These are phyloP conservation scores for Drosophila pachea DNA, from an alignment of 1,140 invertebrate genomes.

Conservation along the genomic window DNA sequence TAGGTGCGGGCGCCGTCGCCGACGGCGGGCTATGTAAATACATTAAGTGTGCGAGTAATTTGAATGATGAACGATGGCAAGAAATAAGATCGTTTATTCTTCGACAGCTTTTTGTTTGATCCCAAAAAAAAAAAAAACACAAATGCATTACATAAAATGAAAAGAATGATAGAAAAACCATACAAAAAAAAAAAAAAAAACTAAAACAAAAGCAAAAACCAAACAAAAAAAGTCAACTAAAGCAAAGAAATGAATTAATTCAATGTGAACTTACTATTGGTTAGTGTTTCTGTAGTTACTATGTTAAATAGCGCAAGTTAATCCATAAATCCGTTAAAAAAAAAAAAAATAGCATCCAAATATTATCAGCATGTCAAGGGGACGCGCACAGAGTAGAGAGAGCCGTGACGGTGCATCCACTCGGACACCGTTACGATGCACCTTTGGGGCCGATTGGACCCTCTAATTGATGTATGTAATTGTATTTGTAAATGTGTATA, in stretches of 20 bases:
- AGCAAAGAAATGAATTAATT: constrained; percentile 7
- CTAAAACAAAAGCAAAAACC: background rate
- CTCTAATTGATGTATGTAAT: constrained; percentile 31
- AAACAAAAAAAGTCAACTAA: background rate
- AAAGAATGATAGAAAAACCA: too few relatives aligned
- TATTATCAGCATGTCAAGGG: constrained; percentile 24
- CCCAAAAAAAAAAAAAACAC: constrained; percentile 44
- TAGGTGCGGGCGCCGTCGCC: constrained; percentile 79
- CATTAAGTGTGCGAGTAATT: constrained; percentile 38
- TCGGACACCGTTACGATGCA: constrained; percentile 18
- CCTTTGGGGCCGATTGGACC: constrained; percentile 10
- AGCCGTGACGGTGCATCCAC: background rate
- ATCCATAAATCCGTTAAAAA: constrained; percentile 33
- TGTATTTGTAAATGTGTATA: constrained; percentile 69
- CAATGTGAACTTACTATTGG: constrained; percentile 44
- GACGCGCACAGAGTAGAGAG: constrained; percentile 23
- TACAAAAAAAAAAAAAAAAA: constrained; percentile 8
- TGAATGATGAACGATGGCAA: constrained; percentile 10
- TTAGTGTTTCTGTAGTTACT: constrained; percentile 71
- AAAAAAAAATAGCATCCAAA: constrained; percentile 8
- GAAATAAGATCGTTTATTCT: background rate
- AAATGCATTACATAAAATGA: too few relatives aligned
- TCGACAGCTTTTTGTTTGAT: constrained; percentile 18
- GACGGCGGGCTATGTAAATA: constrained; percentile 60
- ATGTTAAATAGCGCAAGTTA: constrained; percentile 71